Conservation (phyloP, 2,888 invertebrate species). For the Galerucella pusilla region DNA sequence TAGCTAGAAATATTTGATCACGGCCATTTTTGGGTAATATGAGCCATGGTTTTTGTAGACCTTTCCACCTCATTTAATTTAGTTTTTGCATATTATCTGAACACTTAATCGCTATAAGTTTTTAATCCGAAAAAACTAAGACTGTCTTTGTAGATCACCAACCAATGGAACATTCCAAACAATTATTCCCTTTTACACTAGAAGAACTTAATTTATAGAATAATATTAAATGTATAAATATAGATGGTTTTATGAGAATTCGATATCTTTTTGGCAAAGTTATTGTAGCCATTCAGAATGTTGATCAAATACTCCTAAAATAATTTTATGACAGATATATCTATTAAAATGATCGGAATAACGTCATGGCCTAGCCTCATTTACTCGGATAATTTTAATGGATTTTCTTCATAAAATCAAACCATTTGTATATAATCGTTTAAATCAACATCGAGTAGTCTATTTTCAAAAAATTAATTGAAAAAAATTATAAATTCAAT, state of each 20-base stretch:
- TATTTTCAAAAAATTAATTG: background rate
- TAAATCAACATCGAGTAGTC: background rate
- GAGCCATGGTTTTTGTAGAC: too few species aligned
- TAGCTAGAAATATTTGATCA: too few species aligned
- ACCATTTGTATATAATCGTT: background rate
- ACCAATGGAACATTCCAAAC: too few species aligned
- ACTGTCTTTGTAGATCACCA: too few species aligned
- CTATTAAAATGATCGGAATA: constrained; percentile 1
- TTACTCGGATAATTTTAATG: constrained; percentile 9
- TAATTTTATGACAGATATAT: constrained; percentile 25
- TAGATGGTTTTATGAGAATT: background rate
- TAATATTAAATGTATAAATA: background rate
- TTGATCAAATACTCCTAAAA: constrained; percentile 13
- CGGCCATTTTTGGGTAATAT: too few species aligned
- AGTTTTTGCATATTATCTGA: too few species aligned
- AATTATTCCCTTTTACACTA: too few species aligned
- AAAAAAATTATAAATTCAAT: background rate
- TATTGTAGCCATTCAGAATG: background rate
- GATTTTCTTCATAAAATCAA: constrained; percentile 3
- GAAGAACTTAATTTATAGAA: too few species aligned
- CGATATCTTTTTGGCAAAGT: background rate
- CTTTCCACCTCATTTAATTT: too few species aligned
- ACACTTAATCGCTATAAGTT: too few species aligned
- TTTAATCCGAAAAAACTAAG: too few species aligned
- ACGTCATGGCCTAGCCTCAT: background rate